phyloP scores from a whole-genome alignment of 2,797 vertebrate genomes.

The Typhlichthys eigenmanni region DNA sequence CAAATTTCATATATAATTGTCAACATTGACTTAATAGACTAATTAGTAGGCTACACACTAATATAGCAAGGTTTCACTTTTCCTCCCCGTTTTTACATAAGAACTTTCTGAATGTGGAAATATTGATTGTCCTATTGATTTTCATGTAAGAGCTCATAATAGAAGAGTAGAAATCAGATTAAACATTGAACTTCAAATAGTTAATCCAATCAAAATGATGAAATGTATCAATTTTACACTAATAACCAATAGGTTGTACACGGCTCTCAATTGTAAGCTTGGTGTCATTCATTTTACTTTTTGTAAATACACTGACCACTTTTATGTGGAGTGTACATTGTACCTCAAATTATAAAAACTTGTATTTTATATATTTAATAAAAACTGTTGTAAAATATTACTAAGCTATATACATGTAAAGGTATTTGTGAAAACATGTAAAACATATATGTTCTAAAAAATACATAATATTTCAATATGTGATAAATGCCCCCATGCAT shows the following conservation, averaged over 20 bases:
- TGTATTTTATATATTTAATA: too few species aligned
- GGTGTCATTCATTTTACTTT: conserved; percentile 31
- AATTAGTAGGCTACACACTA: too few species aligned
- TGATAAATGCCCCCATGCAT: neutral
- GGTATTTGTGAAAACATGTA: too few species aligned
- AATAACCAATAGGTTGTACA: conserved; percentile 70
- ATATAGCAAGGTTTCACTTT: conserved; percentile 1
- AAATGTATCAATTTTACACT: conserved; percentile 69
- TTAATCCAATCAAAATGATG: conserved; percentile 78
- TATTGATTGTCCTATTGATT: conserved; percentile 81
- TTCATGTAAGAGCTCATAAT: conserved; percentile 66
- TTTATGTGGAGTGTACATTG: neutral
- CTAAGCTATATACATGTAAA: too few species aligned
- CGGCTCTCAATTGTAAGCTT: conserved; percentile 9
- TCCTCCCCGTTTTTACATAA: conserved; percentile 37
- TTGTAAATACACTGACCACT: conserved; percentile 15
- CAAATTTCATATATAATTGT: too few species aligned
- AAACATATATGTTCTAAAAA: too few species aligned
- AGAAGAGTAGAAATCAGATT: conserved; percentile 79
- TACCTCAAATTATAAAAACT: neutral
- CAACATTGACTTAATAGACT: too few species aligned
- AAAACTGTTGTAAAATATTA: too few species aligned
- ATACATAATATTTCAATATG: too few species aligned
- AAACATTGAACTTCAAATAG: conserved; percentile 67
- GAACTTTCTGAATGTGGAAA: conserved; percentile 49